A percentile compares a stretch with the other conserved stretches of the same genome.
Evolutionary conservation across 1,140 invertebrate species (phyloP).

Genomic region (Hydropsyche tenuis): DNA sequence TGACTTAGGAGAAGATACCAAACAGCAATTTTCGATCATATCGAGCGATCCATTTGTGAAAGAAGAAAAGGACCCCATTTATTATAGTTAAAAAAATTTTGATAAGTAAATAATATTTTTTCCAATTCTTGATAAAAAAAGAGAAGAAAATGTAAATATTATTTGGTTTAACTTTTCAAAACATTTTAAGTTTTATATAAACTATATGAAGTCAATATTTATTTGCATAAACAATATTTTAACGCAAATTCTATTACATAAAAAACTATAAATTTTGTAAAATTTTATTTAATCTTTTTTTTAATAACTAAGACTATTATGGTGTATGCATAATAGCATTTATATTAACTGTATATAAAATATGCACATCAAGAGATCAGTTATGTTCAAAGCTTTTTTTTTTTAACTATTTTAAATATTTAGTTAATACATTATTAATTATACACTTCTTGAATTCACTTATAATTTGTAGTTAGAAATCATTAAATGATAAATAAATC

Average conservation of each 20-base stretch:
- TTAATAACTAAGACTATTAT: too few species aligned
- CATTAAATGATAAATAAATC: too few species aligned
- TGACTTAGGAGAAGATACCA: slow-evolving; percentile 28
- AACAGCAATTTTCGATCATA: slow-evolving; percentile 32
- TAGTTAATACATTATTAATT: not conserved
- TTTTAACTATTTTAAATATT: not conserved
- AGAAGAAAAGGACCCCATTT: slow-evolving; percentile 17
- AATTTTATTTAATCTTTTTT: too few species aligned
- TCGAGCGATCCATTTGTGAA: slow-evolving; percentile 23
- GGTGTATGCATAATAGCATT: too few species aligned
- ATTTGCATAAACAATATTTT: too few species aligned
- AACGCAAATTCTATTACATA: too few species aligned
- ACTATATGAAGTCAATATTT: too few species aligned
- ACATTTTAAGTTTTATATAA: too few species aligned
- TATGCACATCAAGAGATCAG: not conserved
- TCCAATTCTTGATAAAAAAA: too few species aligned
- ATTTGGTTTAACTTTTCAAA: too few species aligned
- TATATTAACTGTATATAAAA: not conserved
- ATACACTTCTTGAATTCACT: not conserved
- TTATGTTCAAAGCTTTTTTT: not conserved
- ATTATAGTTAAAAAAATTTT: slow-evolving; percentile 19
- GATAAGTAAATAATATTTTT: not conserved
- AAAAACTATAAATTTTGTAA: too few species aligned
- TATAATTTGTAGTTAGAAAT: not conserved
- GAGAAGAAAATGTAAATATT: too few species aligned